Conservation (phyloP, 92 coral and sea anemone genomes). For the Micromussa lordhowensis region DNA sequence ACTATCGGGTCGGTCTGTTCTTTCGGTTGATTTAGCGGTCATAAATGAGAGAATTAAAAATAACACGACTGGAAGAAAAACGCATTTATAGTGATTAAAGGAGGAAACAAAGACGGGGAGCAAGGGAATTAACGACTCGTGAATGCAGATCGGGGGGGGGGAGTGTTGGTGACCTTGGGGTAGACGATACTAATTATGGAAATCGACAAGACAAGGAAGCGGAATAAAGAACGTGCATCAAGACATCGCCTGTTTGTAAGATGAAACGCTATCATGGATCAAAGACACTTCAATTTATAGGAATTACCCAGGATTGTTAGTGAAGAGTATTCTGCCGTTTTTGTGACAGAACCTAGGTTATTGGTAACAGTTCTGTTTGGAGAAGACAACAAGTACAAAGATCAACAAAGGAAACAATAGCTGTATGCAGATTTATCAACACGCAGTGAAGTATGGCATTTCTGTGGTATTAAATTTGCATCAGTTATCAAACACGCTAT, state of each 20-base stretch:
- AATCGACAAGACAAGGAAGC: background rate
- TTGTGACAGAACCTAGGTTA: background rate
- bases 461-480: slow-evolving; percentile 17
- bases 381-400: background rate
- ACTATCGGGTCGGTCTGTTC: background rate
- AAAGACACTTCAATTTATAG: background rate
- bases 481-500: slow-evolving; percentile 7
- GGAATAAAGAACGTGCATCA: background rate
- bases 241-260: background rate
- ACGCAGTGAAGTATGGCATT: slow-evolving; percentile 12
- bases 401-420: slow-evolving; percentile 5
- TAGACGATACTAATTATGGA: background rate
- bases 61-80: too few relatives aligned
- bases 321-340: background rate
- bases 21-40: background rate
- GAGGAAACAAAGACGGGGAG: too few relatives aligned
- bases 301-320: background rate
- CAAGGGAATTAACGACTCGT: too few relatives aligned
- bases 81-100: too few relatives aligned
- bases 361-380: background rate
- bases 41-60: background rate
- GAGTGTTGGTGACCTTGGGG: background rate
- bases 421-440: slow-evolving; percentile 9
- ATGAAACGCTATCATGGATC: background rate
- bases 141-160: background rate